These are phyloP conservation scores for Lypha dubia DNA, from an alignment of 2,888 invertebrate genomes.

Conservation along the genomic window DNA sequence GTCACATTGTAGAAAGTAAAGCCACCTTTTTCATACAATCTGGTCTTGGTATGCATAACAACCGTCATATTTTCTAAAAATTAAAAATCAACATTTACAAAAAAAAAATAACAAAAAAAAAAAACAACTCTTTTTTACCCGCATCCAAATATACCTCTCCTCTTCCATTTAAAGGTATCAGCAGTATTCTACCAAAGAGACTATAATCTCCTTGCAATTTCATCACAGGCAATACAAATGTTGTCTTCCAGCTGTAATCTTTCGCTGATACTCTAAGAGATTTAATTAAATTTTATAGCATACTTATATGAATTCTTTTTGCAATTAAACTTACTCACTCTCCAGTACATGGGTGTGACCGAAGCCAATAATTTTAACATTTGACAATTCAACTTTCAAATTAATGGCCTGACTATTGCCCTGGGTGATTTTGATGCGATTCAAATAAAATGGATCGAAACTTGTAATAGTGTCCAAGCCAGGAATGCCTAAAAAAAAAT, in stretches of 20 bases:
- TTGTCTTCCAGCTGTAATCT: conserved; percentile 89
- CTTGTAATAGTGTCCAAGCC: conserved; percentile 85
- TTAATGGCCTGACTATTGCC: conserved; percentile 89
- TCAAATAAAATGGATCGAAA: conserved; percentile 88
- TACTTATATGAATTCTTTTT: not conserved
- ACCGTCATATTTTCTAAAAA: conserved; percentile 87
- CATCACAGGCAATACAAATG: conserved; percentile 87
- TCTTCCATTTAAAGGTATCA: conserved; percentile 88
- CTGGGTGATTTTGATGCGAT: conserved; percentile 88
- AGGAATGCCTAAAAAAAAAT: conserved; percentile 78
- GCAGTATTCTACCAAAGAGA: conserved; percentile 87
- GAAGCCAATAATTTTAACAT: conserved; percentile 88
- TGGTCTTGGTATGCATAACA: conserved; percentile 87
- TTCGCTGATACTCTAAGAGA: conserved; percentile 86
- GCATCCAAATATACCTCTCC: conserved; percentile 89
- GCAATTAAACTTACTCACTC: conserved; percentile 84
- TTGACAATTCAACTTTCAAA: conserved; percentile 88
- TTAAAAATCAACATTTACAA: too few relatives aligned
- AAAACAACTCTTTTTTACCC: too few relatives aligned
- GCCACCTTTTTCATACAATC: conserved; percentile 86
- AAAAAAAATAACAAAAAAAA: too few relatives aligned
- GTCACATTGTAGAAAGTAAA: conserved; percentile 89
- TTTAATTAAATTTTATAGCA: not conserved
- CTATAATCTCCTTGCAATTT: conserved; percentile 89
- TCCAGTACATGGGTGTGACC: conserved; percentile 87